Percentiles rank a stretch among this genome's conserved stretches.
Evolutionary conservation across 2,113 vertebrate genomes (phyloP).

Genomic region (Tympanuchus pallidicinctus): DNA sequence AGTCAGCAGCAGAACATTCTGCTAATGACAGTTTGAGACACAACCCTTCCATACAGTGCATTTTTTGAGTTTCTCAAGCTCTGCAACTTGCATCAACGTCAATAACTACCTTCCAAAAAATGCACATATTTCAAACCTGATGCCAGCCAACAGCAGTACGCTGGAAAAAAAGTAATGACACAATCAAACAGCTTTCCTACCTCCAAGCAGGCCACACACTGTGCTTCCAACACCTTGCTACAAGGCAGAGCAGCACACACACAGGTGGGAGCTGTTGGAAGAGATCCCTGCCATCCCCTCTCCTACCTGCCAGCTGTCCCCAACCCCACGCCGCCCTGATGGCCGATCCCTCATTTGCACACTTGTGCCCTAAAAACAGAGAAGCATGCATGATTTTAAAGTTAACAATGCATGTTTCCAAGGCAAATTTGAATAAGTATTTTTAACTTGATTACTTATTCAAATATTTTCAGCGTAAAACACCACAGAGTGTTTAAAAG

Average conservation of each 20-base stretch:
- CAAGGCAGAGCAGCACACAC: neutral
- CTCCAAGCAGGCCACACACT: neutral
- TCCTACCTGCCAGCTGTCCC: neutral
- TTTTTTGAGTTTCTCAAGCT: neutral
- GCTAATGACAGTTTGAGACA: neutral
- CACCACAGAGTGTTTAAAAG: neutral
- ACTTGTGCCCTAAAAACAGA: neutral
- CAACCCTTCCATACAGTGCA: neutral
- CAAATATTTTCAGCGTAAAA: neutral
- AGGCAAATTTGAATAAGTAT: neutral
- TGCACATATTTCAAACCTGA: neutral
- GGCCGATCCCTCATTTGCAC: fast-evolving
- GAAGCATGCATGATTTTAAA: neutral
- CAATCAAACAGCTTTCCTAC: neutral
- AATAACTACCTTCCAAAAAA: neutral
- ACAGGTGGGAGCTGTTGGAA: neutral
- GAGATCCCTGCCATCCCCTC: neutral
- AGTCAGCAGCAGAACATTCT: neutral
- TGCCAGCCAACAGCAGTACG: neutral
- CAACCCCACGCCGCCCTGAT: fast-evolving
- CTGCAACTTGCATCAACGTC: neutral
- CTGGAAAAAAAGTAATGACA: too few relatives aligned
- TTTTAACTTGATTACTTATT: neutral
- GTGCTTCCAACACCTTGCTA: neutral
- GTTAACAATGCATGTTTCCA: neutral